Base-by-base conservation (phyloP, 2,113 vertebrate genomes). In the Galeopterus variegatus region DNA sequence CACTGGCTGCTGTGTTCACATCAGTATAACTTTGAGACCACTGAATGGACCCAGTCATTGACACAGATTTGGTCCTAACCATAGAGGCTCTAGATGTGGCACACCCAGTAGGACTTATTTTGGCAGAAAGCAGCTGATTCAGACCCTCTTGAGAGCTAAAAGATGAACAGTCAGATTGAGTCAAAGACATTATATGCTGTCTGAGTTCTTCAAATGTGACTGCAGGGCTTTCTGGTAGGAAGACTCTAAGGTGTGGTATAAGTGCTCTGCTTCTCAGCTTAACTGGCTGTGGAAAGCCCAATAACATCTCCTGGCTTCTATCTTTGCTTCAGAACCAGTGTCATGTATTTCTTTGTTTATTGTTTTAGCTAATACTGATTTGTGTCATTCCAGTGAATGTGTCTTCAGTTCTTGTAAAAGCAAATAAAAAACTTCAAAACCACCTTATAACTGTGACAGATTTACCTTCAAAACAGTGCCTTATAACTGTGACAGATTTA, bases 91-190 rank as follows among this genome's bases (percentile, higher is more conserved):
- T 99, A 23, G 99, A 99, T 70, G 99, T 98, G 96, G 99, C 99
- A 73, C 99, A 99, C 98, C 99, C 99, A 41, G 99, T 99, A 67
- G 99, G 99, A 72, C 99, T 99, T 98, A 99, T 99, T 98, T 99
- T 99, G 97, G 99, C 99, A 97, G 99, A 99, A n/a, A 99, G 93
- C 0, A 99, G 99, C 72, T 99, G 99, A 98, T 99, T 99, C 33
- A 99, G 99, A 98, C 99, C 99, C 98, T 99, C 99, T 96, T 99
- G 99, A 11, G 99, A 99, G 93, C 99, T 99, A 4, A 99, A 99
- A 0, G 99, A 99, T 0, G 99, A 99, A 26, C 99, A 99, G 98
- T 99, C 99, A 0, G 99, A 99, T 92, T 99, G 99, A 0, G 99
- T 99, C 80, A 99, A 98, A 13, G 99, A 99, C 95, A 99, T 99